Evolutionary conservation across 2,113 vertebrate species (phyloP).

Genomic region (Brachypteracias leptosomus): DNA sequence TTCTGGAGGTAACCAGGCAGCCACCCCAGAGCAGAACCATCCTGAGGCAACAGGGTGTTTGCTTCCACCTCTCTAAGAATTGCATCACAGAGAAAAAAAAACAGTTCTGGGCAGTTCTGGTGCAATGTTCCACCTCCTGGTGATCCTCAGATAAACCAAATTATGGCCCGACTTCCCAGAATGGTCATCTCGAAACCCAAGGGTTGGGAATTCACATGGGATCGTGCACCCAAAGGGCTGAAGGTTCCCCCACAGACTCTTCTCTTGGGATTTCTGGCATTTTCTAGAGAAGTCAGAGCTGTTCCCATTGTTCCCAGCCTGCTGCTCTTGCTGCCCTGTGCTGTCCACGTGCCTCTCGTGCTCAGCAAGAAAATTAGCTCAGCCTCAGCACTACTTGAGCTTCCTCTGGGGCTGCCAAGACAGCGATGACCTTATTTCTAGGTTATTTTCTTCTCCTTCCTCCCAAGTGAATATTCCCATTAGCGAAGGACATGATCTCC

Average conservation of each 20-base stretch:
- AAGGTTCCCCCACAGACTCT: neutral
- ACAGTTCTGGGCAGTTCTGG: neutral
- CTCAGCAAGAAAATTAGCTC: conserved; percentile 6
- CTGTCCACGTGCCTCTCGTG: neutral
- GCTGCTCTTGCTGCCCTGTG: neutral
- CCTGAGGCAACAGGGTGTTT: neutral
- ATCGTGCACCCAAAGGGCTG: neutral
- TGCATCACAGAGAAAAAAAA: neutral
- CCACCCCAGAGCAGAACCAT: neutral
- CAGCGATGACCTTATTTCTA: conserved; percentile 4
- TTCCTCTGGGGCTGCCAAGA: neutral
- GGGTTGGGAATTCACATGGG: neutral
- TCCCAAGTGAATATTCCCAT: conserved; percentile 3
- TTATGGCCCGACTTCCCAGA: neutral
- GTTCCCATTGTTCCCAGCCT: neutral
- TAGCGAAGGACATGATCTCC: neutral
- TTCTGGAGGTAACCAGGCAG: neutral
- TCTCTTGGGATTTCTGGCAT: neutral
- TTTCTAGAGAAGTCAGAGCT: neutral
- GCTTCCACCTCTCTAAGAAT: neutral
- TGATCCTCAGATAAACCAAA: fast-evolving
- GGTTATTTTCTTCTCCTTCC: conserved; percentile 34
- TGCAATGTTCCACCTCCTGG: neutral
- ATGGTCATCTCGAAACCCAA: neutral
- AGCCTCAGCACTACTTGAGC: neutral